Percentiles rank a stretch among this genome's conserved stretches.
Conservation (phyloP, 1,140 invertebrate genomes). For the Branchinecta lynchi region DNA sequence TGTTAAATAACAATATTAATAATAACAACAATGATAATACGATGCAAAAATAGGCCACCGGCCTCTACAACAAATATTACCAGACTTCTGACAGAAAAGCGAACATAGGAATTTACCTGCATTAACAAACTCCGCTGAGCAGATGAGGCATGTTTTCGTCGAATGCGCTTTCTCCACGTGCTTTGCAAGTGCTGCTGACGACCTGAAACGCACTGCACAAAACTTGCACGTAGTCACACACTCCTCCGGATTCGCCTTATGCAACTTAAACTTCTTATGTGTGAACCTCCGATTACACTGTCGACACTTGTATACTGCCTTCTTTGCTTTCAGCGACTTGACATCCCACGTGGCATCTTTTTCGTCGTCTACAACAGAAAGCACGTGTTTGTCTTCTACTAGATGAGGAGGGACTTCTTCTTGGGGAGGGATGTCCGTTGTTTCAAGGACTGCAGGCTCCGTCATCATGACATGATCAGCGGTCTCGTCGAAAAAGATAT, state of each 20-base stretch:
- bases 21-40: not conserved
- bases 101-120: not conserved
- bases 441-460: too few relatives aligned
- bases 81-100: not conserved
- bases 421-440: too few relatives aligned
- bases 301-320: not conserved
- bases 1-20: not conserved
- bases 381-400: not conserved
- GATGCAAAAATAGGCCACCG: not conserved
- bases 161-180: not conserved
- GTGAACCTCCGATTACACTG: not conserved
- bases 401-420: too few relatives aligned
- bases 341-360: not conserved
- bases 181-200: not conserved
- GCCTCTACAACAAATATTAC: not conserved
- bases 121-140: not conserved
- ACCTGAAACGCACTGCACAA: not conserved
- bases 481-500: too few relatives aligned
- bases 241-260: not conserved
- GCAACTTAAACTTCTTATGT: not conserved
- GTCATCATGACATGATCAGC: too few relatives aligned
- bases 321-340: not conserved
- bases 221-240: not conserved
- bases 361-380: not conserved
- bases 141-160: not conserved